Evolutionary conservation across 1,140 invertebrate genomes (phyloP).

Genomic region (Formica selysi): DNA sequence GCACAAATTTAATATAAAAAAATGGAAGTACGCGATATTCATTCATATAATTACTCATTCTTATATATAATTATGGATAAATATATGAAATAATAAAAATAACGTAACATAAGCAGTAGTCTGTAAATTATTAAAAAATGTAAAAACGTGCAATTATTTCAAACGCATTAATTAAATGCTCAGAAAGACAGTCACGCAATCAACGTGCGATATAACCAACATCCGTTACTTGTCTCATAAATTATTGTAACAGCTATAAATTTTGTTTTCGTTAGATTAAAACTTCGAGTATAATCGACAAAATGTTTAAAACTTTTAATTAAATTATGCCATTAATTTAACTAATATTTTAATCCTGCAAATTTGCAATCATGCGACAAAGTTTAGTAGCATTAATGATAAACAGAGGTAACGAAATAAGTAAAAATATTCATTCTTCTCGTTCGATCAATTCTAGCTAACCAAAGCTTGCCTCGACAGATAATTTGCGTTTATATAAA

Average conservation of each 20-base stretch:
- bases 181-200: slow-evolving; percentile 50
- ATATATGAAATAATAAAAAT: slow-evolving; percentile 12
- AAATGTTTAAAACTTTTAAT: not conserved
- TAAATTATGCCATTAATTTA: slow-evolving; percentile 8
- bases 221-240: slow-evolving; percentile 25
- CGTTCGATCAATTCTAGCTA: not conserved
- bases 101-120: slow-evolving; percentile 20
- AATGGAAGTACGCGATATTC: slow-evolving; percentile 43
- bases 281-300: not conserved
- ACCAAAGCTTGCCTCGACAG: not conserved
- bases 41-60: not conserved
- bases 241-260: slow-evolving; percentile 48
- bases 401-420: slow-evolving; percentile 12
- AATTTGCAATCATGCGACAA: slow-evolving; percentile 17
- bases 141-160: slow-evolving; percentile 27
- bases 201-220: slow-evolving; percentile 46
- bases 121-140: slow-evolving; percentile 34
- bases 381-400: slow-evolving; percentile 6
- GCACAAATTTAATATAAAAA: slow-evolving; percentile 38
- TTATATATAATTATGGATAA: too few relatives aligned
- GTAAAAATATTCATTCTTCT: not conserved
- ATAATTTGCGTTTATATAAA: not conserved
- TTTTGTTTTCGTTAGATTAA: slow-evolving; percentile 41
- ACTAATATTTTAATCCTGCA: slow-evolving; percentile 22
- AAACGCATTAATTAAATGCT: slow-evolving; percentile 48